Evolutionary conservation across 2,113 vertebrate genomes (phyloP).

Genomic region (human): GRCh38 chr17:73517501-73518000

Average conservation of each 20-base stretch:
- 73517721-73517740: rapidly evolving
- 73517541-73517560: not conserved
- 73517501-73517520: rapidly evolving
- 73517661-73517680: not conserved
- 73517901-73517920: not conserved
- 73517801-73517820: rapidly evolving
- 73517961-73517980: rapidly evolving
- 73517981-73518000: rapidly evolving
- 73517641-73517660: not conserved
- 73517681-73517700: rapidly evolving
- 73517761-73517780: not conserved
- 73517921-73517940: not conserved
- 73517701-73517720: not conserved
- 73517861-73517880: not conserved
- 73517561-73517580: not conserved
- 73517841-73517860: not conserved
- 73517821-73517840: not conserved
- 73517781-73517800: not conserved
- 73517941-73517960: not conserved
- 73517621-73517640: not conserved
- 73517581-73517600: not conserved
- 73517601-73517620: not conserved
- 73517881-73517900: no score
- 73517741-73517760: not conserved
- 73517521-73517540: not conserved